These are phyloP conservation scores for Saccopteryx bilineata DNA, from an alignment of 2,113 vertebrate genomes.

Conservation along the genomic window DNA sequence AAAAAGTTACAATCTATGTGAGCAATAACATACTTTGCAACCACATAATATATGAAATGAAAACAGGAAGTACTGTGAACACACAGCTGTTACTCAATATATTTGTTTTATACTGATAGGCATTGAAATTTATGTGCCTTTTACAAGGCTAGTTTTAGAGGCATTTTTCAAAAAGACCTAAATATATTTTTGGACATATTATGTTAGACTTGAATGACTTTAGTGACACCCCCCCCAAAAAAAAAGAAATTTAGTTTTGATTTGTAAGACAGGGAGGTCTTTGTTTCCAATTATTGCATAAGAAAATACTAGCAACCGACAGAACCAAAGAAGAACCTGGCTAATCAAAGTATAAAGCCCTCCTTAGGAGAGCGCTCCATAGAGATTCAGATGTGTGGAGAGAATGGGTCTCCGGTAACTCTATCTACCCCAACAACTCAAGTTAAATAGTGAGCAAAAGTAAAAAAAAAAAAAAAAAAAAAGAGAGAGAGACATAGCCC, in stretches of 20 bases:
- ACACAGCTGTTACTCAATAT: background rate
- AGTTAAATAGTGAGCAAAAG: background rate
- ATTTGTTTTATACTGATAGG: background rate
- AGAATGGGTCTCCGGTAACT: background rate
- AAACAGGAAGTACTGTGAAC: background rate
- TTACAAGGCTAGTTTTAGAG: background rate
- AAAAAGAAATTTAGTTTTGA: background rate
- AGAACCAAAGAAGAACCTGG: background rate
- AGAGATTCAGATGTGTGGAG: background rate
- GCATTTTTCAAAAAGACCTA: background rate
- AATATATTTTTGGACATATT: background rate
- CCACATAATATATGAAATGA: background rate
- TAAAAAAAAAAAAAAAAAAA: background rate
- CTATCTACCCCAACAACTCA: background rate
- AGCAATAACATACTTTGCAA: background rate
- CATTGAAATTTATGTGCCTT: background rate
- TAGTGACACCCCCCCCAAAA: accelerated
- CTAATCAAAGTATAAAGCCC: background rate
- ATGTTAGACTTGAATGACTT: background rate
- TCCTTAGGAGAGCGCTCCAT: background rate
- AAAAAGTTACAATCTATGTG: background rate
- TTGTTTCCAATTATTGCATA: background rate
- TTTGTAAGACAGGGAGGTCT: background rate
- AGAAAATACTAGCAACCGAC: background rate
- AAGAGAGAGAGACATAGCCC: background rate